These are phyloP conservation scores for Saxidomus purpurata DNA, from an alignment of 1,140 invertebrate genomes.

Conservation along the genomic window DNA sequence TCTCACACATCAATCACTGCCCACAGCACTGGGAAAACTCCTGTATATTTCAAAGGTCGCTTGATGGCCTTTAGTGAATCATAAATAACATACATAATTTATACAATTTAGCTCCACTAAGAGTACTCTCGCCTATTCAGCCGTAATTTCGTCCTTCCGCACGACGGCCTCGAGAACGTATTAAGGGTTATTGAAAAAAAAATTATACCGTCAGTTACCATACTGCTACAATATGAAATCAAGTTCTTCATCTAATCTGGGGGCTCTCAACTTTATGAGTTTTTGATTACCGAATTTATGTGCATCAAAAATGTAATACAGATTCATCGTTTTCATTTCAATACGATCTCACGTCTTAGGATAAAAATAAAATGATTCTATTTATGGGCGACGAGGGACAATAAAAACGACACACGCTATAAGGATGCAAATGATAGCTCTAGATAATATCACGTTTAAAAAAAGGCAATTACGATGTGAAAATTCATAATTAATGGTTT, in stretches of 20 bases:
- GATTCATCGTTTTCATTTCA: neutral
- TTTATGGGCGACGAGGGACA: neutral
- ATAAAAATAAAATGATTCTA: neutral
- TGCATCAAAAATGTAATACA: neutral
- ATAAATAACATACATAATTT: constrained; percentile 38
- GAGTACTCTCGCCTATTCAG: neutral
- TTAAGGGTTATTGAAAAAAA: constrained; percentile 6
- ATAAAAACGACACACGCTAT: neutral
- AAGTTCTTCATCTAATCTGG: neutral
- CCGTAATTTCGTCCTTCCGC: neutral
- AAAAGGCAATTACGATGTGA: constrained; percentile 2
- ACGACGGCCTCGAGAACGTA: neutral
- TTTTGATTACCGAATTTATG: constrained; percentile 25
- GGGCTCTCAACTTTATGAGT: neutral
- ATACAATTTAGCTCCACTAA: constrained; percentile 32
- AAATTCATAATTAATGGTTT: too few relatives aligned
- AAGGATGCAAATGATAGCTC: neutral
- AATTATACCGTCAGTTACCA: neutral
- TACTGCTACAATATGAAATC: constrained; percentile 13
- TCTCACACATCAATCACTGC: neutral
- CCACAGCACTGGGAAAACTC: neutral
- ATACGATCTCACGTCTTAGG: neutral
- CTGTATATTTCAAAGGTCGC: constrained; percentile 36
- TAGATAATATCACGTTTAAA: neutral
- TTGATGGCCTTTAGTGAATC: neutral